Base-by-base conservation (phyloP, 2,888 invertebrate species). In the Eulithis prunata region DNA sequence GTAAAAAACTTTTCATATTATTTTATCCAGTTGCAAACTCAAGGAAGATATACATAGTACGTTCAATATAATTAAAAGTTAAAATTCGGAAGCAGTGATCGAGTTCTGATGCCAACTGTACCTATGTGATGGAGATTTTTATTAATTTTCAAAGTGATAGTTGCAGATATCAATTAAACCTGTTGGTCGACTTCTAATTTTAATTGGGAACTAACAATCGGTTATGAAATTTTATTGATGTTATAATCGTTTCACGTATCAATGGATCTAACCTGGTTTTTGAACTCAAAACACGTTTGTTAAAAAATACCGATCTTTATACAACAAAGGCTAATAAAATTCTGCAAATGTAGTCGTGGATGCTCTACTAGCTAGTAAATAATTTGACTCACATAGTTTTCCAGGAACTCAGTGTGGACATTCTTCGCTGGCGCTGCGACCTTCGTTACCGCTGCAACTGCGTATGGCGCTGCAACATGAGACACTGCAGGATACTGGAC, bases 381-480 rank as follows among this genome's bases (percentile, higher is more conserved):
- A 55, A 7, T 43, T 45, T 45, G 4, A 60, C 95, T 94, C 82
- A 95, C 95, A 79, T 95, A 95, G 78, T 95, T 94, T 79, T 95
- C 95, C 75, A 94, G 80, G 80, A 95, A 95, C 65, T 94, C 94
- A 11, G 92, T 89, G 74, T 94, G 93, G n/a, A 94, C 91, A 73
- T 95, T 94, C 81, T 94, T 95, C 21, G 87, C 79, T 14, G 88
- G 85, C 71, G 68, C 47, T 38, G 65, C 74, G 60, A 72, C 76
- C 66, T 75, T 75, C 46, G 74, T 67, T 36, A 68, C 57, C 38
- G 80, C 75, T 38, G 81, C 69, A 2, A 78, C 75, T 38, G 76
- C 70, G 47, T 72, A 74, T 41, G 78, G 76, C 54, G 70, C 68
- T 55, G 75, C 70, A 21, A 75, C 75, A 61, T 79, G 77, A 45